A percentile compares a stretch with the other conserved stretches of the same genome.
Conservation (phyloP, 2,113 vertebrate genomes). For the Xiphophorus hellerii region DNA sequence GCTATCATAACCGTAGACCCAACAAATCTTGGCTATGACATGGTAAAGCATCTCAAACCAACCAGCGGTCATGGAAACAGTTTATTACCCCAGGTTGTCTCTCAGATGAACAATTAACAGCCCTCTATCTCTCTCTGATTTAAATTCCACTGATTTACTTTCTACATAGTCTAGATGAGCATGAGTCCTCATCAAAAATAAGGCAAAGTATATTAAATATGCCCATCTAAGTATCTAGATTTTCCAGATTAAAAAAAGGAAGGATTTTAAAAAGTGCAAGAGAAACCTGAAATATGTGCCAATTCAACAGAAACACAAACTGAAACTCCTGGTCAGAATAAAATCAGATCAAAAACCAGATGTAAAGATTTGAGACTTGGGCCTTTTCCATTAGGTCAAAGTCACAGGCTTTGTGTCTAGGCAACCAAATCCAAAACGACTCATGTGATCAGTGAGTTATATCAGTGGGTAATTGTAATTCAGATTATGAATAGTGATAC, state of each 20-base stretch:
- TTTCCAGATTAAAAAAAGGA: background rate
- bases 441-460: background rate
- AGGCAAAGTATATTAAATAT: background rate
- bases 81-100: too few relatives aligned
- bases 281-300: background rate
- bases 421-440: background rate
- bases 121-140: too few relatives aligned
- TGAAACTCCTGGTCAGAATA: background rate
- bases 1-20: too few relatives aligned
- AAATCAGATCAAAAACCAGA: slow-evolving; percentile 3
- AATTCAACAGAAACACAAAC: background rate
- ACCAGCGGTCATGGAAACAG: too few relatives aligned
- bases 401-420: background rate
- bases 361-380: background rate
- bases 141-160: background rate
- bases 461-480: slow-evolving; percentile 2
- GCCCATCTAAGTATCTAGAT: background rate
- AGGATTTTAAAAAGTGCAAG: background rate
- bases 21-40: too few relatives aligned
- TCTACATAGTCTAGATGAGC: background rate
- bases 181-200: background rate
- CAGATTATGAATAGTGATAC: background rate
- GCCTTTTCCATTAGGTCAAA: background rate
- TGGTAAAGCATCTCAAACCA: too few relatives aligned
- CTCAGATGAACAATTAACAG: too few relatives aligned